Base-by-base conservation (phyloP, 23 tunicate genomes). In the Halocynthia roretzi region DNA sequence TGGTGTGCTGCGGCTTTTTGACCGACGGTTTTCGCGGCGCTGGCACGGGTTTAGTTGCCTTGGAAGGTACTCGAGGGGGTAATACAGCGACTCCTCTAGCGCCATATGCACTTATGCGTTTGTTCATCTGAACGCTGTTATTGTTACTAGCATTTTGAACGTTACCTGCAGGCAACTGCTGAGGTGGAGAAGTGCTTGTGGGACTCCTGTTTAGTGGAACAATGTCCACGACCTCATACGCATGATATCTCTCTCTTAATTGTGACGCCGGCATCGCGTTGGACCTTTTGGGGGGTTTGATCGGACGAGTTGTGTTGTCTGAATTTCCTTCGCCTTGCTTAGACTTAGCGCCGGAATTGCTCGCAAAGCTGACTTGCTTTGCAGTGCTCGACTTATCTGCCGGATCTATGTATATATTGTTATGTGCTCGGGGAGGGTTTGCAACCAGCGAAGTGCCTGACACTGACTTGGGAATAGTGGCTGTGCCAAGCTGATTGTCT, bases 221-320 rank as follows among this genome's bases (percentile, higher is more conserved):
- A n/a, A 89, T 89, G 48, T 68, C 82, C 12, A 89, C 76, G 63
- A 83, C 96, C 53, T 89, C 96, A 50, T 89, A 89, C 19, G 84
- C 83, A 69, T 89, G 96, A 61, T 84, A 84, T 8, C 96, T 78
- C 61, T 70, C 85, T 53, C 71, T 20, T 49, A 74, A 53, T 44
- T 74, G 78, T 8, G 78, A 53, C n/a, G 78, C 78, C 19, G 78
- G 50, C 62, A 74, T 50, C 19, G 64, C 78, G n/a, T 53, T 74
- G 64, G 21, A 17, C 20, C 78, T 62, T 10, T 56, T 54, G 20
- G 22, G 55, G n/a, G 78, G 56, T 56, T 54, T 54, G 9, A 54
- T 31, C 8, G 7, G 64, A 54, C 50, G 8, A 7, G 68, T 15
- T 48, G 19, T 8, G 22, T 15, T 65, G 2, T 20, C 19, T 5